phyloP scores from a whole-genome alignment of 2,797 vertebrate species.

The Cygnus olor region DNA sequence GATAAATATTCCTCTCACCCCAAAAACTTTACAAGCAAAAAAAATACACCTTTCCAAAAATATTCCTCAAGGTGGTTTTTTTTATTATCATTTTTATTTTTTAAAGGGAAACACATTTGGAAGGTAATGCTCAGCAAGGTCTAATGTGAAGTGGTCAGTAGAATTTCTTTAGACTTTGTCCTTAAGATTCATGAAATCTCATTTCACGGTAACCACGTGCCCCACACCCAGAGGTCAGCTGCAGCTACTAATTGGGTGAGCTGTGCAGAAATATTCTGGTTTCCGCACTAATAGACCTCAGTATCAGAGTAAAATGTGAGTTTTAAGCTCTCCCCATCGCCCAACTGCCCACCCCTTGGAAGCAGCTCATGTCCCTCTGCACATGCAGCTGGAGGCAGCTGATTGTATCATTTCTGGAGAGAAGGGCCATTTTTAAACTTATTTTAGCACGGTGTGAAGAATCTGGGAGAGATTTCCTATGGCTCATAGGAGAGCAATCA shows the following conservation, averaged over 20 bases:
- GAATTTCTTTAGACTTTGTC: not conserved
- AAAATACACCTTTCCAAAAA: not conserved
- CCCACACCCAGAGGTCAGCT: not conserved
- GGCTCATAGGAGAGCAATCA: accelerated
- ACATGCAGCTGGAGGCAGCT: accelerated
- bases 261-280: not conserved
- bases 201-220: not conserved
- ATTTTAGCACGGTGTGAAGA: not conserved
- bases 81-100: not conserved
- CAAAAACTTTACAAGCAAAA: not conserved
- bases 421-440: not conserved
- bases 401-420: not conserved
- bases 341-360: too few relatives aligned
- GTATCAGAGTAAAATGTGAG: accelerated
- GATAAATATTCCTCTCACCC: not conserved
- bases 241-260: not conserved
- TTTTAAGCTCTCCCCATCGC: not conserved
- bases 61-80: not conserved
- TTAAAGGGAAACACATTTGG: not conserved
- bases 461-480: not conserved
- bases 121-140: not conserved
- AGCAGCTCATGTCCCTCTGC: not conserved
- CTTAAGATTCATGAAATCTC: not conserved
- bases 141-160: not conserved
- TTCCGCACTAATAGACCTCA: not conserved